Percentiles rank a stretch among this genome's conserved stretches.
phyloP scores from a whole-genome alignment of 1,140 invertebrate genomes.

The Drosophila nigrodunni region DNA sequence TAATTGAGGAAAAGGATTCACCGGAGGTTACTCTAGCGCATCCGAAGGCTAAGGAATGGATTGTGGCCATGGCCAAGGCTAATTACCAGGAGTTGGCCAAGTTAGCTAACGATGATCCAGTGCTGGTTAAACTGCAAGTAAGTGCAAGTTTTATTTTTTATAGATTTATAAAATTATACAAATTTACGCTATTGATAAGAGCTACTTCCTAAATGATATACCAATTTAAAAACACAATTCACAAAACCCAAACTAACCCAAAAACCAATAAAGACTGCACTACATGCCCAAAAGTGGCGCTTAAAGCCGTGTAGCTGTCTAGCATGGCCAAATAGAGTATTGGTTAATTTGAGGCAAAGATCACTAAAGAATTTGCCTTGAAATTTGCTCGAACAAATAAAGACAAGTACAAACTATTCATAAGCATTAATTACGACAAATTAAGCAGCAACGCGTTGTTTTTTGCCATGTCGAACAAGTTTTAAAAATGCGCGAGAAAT shows the following conservation, averaged over 20 bases:
- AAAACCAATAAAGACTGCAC: no score
- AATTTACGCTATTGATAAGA: no score
- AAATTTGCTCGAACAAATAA: conserved; percentile 68
- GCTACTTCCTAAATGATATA: no score
- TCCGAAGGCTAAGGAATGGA: conserved; percentile 92
- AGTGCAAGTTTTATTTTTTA: conserved; percentile 63
- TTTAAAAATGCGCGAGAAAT: conserved; percentile 79
- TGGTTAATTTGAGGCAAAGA: conserved; percentile 9
- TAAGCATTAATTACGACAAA: conserved; percentile 83
- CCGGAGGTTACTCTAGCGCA: conserved; percentile 82
- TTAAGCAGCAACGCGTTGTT: conserved; percentile 80
- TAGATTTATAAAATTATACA: no score
- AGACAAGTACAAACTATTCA: conserved; percentile 82
- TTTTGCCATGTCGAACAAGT: conserved; percentile 81
- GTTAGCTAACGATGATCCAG: conserved; percentile 91
- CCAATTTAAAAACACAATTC: no score
- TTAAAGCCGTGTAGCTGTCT: no score
- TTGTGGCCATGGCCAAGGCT: conserved; percentile 91
- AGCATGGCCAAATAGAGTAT: not conserved
- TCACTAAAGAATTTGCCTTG: conserved; percentile 26
- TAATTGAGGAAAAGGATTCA: conserved; percentile 78
- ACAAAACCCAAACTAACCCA: no score
- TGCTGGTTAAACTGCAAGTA: conserved; percentile 93
- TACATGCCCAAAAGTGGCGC: no score
- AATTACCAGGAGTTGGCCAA: conserved; percentile 93